Percentiles rank a stretch among this genome's conserved stretches.
These are phyloP conservation scores for Littorina saxatilis DNA, from an alignment of 1,140 invertebrate genomes.

Conservation along the genomic window DNA sequence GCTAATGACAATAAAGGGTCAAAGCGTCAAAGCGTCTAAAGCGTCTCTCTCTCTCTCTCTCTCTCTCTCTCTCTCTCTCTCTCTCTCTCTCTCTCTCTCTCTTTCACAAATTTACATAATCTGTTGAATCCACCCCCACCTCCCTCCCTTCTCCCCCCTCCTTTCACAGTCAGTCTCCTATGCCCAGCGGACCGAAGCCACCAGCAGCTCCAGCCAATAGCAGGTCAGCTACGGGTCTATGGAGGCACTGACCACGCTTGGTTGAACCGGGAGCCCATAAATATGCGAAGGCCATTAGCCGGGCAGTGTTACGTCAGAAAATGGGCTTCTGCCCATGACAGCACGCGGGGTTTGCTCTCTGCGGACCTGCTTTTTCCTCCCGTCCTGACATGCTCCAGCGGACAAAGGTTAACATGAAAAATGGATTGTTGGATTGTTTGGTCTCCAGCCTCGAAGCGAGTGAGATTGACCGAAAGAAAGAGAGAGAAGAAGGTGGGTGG, in stretches of 20 bases:
- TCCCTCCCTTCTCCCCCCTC: too few relatives aligned
- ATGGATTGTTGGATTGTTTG: constrained; percentile 20
- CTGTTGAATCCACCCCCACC: background rate
- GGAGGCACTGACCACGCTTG: background rate
- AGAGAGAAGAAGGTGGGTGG: background rate
- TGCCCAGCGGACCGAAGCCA: too few relatives aligned
- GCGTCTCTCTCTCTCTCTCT: too few relatives aligned
- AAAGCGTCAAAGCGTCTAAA: too few relatives aligned
- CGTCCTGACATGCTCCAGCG: constrained; percentile 16
- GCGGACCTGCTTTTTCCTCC: background rate
- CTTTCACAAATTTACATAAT: background rate
- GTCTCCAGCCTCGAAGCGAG: background rate
- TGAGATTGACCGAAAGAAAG: background rate
- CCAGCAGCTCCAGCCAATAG: too few relatives aligned
- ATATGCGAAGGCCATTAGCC: constrained; percentile 16
- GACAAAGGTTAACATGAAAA: constrained; percentile 30
- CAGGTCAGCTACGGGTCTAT: too few relatives aligned
- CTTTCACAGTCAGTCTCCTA: too few relatives aligned
- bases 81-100: constrained; percentile 18
- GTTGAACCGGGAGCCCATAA: background rate
- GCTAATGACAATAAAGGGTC: too few relatives aligned
- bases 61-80: constrained; percentile 17
- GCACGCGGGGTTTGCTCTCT: background rate
- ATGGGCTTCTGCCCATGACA: constrained; percentile 12
- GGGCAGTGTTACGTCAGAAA: constrained; percentile 21